Evolutionary conservation across 2,113 vertebrate genomes (phyloP), one percentile per base, ranked within the genome.

Genomic region (Zosterops borbonicus): DNA sequence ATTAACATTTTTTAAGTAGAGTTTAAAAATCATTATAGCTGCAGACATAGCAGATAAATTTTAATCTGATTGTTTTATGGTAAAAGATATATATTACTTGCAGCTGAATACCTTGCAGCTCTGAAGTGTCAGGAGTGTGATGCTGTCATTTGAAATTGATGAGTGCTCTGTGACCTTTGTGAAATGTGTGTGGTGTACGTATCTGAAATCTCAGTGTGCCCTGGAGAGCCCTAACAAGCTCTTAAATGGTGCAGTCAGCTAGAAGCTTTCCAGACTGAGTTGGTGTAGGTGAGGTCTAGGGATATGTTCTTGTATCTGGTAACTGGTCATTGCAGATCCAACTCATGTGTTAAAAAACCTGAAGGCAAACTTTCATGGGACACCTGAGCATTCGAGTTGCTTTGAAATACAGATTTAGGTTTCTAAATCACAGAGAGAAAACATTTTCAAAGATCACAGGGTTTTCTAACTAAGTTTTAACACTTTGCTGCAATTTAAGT

Each of bases 1-100:
- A 96, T 97, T 97, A 96, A 97, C 52, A 27, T 98, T 97, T 98
- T 96, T 95, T 96, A 97, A 97, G 95, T 97, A 95, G 95, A 90
- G 60, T 91, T 91, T 94, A 79, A 97, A 91, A 50, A 74, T 96
- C 91, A 92, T 85, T 92, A 52, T 95, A 94, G 83, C 42, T 90
- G 89, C 70, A 28, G 89, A 93, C 33, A 49, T 92, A 92, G 89
- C 91, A 92, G 91, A 82, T 91, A 75, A 60, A 75, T 68, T 84
- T 81, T 77, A 44, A 59, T 83, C 22, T 52, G 60, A 65, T 75
- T 73, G 49, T 46, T 96, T 94, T 55, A 44, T 89, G 52, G 73
- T 90, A 27, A 73, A 85, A 70, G 42, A 55, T 69, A 11, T 4
- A 6, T 49, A 9, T 62, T 87, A 49, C 62, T 83, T 83, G 65